Base-by-base conservation (phyloP, 2,113 vertebrate genomes). In the Pagrus major region DNA sequence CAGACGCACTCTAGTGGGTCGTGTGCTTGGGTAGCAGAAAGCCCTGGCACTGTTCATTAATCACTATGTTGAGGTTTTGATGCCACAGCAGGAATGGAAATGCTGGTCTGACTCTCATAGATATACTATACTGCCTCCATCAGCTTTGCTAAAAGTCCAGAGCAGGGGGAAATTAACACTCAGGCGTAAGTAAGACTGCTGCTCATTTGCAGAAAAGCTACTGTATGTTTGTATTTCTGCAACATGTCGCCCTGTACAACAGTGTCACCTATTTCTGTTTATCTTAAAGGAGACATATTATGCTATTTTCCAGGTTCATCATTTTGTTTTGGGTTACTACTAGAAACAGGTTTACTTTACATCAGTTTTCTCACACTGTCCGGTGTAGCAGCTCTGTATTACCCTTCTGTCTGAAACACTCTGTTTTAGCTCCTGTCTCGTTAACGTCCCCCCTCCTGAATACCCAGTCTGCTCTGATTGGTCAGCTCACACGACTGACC, bases 81-180 rank as follows among this genome's bases (percentile, higher is more conserved):
- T 91, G 88, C 76, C 84, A 91, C 91, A 90, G 91, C 91, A 92
- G 88, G 91, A 93, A 90, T 66, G 37, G 78, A 90, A 90, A 86
- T 78, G 87, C 88, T 87, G 82, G 20, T 86, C 74, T 79, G 77
- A 84, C 86, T 80, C 88, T 83, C 80, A 87, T 60, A 86, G 90
- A 91, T 88, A 88, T 81, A 87, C 86, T 90, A 86, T 85, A 90
- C 59, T 91, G 83, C 88, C 89, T 79, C 83, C 89, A 92, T 92
- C 91, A 92, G 91, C 91, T 80, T 76, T 73, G 44, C 54, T 11
- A 16, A 23, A 39, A 70, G 84, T 58, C 67, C 78, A 59, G 60
- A 83, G 70, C 71, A 58, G 71, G 20, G 56, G 71, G 63, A 73
- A 80, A 80, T 72, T 12, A 63, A 79, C 68, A 71, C 80, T 81